A percentile compares a stretch with the other conserved stretches of the same genome.
Evolutionary conservation across 2,888 invertebrate genomes (phyloP).

Genomic region (Hemithea aestivaria): DNA sequence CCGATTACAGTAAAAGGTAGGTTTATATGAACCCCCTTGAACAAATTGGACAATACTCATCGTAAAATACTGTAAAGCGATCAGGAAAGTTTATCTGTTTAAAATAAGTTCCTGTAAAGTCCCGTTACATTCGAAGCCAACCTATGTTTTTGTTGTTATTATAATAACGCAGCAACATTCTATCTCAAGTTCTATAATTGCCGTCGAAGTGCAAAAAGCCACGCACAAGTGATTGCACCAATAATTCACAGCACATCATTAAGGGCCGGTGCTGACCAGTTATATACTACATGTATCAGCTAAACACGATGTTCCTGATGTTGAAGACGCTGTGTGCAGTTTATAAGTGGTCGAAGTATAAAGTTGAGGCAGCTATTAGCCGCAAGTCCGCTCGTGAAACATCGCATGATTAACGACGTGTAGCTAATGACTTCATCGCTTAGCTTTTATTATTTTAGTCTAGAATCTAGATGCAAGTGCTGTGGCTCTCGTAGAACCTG

Average conservation of each 20-base stretch:
- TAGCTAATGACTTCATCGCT: constrained; percentile 20
- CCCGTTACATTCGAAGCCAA: too few relatives aligned
- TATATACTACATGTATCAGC: too few relatives aligned
- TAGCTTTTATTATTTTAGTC: constrained; percentile 4
- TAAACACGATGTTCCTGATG: too few relatives aligned
- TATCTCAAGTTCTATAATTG: not conserved
- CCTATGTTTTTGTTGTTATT: not conserved
- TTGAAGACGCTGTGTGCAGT: too few relatives aligned
- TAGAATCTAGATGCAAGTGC: not conserved
- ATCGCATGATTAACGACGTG: constrained; percentile 14
- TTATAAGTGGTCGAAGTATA: not conserved
- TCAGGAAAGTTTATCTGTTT: too few relatives aligned
- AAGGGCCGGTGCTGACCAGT: not conserved
- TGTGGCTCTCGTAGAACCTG: too few relatives aligned
- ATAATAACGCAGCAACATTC: not conserved
- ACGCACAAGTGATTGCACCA: not conserved
- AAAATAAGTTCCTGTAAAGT: too few relatives aligned
- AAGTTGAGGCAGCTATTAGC: constrained; percentile 1
- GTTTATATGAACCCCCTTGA: too few relatives aligned
- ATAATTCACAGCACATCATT: constrained; percentile 10
- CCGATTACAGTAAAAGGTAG: too few relatives aligned
- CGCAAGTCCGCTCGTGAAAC: constrained; percentile 3
- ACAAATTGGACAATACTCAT: too few relatives aligned
- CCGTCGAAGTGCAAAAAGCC: constrained; percentile 2
- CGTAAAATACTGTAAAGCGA: too few relatives aligned